Conservation (phyloP, 2,797 vertebrate species). For the Mormyrus proboscirostris region DNA sequence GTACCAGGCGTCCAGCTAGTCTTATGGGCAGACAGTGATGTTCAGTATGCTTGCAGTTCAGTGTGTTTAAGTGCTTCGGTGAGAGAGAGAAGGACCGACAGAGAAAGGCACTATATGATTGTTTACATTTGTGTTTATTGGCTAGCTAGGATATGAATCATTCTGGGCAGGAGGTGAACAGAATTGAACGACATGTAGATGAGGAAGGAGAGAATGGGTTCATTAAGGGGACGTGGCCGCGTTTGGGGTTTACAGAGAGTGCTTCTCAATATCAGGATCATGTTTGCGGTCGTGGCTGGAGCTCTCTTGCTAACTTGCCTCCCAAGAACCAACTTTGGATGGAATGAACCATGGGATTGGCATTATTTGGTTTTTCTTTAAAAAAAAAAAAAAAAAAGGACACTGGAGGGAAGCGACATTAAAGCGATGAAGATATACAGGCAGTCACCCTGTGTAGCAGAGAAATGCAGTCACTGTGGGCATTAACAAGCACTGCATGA, state of each 20-base stretch:
- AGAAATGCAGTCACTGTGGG: background rate
- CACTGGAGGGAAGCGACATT: background rate
- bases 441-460: background rate
- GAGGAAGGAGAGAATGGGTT: background rate
- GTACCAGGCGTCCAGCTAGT: constrained; percentile 31
- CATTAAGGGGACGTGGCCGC: background rate
- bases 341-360: background rate
- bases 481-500: background rate
- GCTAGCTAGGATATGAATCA: background rate
- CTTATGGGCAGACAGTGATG: constrained; percentile 11
- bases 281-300: background rate
- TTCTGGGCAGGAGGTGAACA: background rate
- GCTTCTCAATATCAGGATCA: background rate
- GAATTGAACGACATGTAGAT: background rate
- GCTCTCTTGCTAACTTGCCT: background rate
- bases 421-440: background rate
- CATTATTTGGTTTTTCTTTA: background rate
- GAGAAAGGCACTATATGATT: background rate
- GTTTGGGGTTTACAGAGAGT: background rate
- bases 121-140: background rate
- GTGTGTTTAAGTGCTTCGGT: background rate
- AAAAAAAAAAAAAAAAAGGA: background rate
- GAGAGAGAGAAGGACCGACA: background rate
- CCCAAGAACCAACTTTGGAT: background rate
- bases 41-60: background rate